phyloP scores from a whole-genome alignment of 2,888 invertebrate species.

The Drosophila trichaetosa region DNA sequence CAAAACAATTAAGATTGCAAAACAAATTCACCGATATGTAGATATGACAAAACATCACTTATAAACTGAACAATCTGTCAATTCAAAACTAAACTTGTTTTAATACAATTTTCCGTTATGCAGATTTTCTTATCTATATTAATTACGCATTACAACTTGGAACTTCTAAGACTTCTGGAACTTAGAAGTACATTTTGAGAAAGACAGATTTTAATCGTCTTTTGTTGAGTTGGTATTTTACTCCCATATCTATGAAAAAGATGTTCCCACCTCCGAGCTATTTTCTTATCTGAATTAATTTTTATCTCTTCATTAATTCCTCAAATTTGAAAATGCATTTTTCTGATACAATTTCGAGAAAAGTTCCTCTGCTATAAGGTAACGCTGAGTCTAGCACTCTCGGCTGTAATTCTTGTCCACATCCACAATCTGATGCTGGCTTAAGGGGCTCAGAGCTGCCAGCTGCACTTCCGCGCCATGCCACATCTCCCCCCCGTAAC shows the following conservation, averaged over 20 bases:
- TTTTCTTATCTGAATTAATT: not conserved
- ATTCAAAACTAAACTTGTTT: not conserved
- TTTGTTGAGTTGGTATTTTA: not conserved
- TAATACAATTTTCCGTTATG: not conserved
- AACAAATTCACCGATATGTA: no score
- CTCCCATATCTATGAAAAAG: not conserved
- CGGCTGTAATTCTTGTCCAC: not conserved
- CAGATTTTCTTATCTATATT: not conserved
- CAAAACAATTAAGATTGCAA: no score
- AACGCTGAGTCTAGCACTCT: not conserved
- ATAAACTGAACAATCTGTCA: not conserved
- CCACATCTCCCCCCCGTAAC: not conserved
- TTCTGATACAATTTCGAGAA: not conserved
- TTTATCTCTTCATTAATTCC: not conserved
- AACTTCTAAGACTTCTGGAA: not conserved
- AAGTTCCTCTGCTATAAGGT: not conserved
- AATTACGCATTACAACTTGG: not conserved
- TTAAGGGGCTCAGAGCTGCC: constrained; percentile 3
- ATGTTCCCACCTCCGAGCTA: not conserved
- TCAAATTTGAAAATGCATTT: not conserved
- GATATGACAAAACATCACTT: no score
- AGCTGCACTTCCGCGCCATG: constrained; percentile 21
- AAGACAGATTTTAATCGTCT: not conserved
- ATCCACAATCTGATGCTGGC: not conserved
- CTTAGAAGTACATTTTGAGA: not conserved